Percentiles rank a stretch among this genome's conserved stretches.
These are phyloP conservation scores for Setipinna tenuifilis DNA, from an alignment of 2,797 vertebrate species.

Conservation along the genomic window DNA sequence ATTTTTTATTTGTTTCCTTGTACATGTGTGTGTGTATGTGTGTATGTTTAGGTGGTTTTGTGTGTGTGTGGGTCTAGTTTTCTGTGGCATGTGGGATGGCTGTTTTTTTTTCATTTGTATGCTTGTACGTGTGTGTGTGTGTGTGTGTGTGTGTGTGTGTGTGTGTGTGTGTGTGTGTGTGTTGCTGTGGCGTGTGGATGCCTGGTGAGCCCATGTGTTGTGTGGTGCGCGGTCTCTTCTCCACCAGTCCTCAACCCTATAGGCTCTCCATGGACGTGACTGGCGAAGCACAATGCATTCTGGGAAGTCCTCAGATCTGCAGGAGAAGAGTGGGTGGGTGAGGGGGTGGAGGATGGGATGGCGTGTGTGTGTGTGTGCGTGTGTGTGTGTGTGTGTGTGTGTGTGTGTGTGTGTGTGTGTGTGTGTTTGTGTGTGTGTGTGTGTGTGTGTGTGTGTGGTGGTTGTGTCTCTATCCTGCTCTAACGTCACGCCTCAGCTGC, in stretches of 20 bases:
- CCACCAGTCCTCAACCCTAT: conserved; percentile 39
- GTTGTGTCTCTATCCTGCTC: conserved; percentile 34
- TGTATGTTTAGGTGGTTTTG: conserved; percentile 19
- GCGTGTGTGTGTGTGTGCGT: not conserved
- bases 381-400: conserved; percentile 24
- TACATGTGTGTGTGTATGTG: too few relatives aligned
- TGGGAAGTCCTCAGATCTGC: conserved; percentile 27
- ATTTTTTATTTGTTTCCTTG: too few relatives aligned
- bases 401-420: conserved; percentile 27
- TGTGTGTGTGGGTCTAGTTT: conserved; percentile 19
- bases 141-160: too few relatives aligned
- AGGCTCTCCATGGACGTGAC: conserved; percentile 46
- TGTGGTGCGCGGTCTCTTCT: not conserved
- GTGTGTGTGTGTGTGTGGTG: conserved; percentile 39
- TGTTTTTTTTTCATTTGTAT: too few relatives aligned
- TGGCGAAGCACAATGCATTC: not conserved
- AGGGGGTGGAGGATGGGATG: conserved; percentile 23
- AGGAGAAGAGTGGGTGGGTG: conserved; percentile 32
- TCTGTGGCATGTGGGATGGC: too few relatives aligned
- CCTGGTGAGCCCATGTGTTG: too few relatives aligned
- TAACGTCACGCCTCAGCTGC: conserved; percentile 54
- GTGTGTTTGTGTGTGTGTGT: conserved; percentile 11
- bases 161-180: conserved; percentile 7
- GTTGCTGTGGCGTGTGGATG: too few relatives aligned
- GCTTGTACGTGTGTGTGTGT: conserved; percentile 27